Evolutionary conservation across 2,888 invertebrate species (phyloP), one percentile per base, ranked within the genome.

Genomic region (Melinopterus prodromus): DNA sequence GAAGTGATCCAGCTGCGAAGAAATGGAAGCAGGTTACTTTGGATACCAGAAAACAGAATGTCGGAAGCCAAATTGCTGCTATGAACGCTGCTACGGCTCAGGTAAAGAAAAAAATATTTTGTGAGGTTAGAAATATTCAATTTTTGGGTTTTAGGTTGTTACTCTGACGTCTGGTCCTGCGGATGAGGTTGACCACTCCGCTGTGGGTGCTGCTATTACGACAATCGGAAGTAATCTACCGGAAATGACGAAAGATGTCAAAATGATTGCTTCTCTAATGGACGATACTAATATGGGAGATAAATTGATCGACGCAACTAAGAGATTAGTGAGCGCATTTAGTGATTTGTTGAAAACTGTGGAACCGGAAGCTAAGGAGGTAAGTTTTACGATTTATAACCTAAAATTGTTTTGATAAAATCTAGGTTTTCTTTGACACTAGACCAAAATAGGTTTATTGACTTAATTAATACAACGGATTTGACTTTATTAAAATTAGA

Each of bases 21-120:
- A 96, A 97, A 90, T 98, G 99, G 98, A 96, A 97, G 89, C 97
- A 98, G 87, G 96, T 96, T 82, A 96, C 96, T 1, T 91, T 98
- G 89, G 99, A 98, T 89, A 96, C 98, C 79, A 97, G 97, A 89
- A 97, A 97, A 89, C 99, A 99, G 90, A 97, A 96, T 84, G 97
- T 99, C 79, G 97, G 97, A 83, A 98, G 98, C 78, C 98, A 99
- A 89, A 95, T 99, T 85, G 99, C 99, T 6, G 99, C 99, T 80
- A 99, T 99, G 98, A 99, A 97, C 90, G 99, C 99, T 0, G 99
- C 99, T 79, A 99, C 99, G 0, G 99, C 99, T 7, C 98, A 99
- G 90, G 96, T 99, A 77, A 96, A 15, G 12, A 9, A 69, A 36
- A 78, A 70, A 6, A 69, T 5, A 53, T 26, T 16, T 74, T 38